These are phyloP conservation scores for Euglossa dilemma DNA, from an alignment of 1,140 invertebrate species.

Conservation along the genomic window DNA sequence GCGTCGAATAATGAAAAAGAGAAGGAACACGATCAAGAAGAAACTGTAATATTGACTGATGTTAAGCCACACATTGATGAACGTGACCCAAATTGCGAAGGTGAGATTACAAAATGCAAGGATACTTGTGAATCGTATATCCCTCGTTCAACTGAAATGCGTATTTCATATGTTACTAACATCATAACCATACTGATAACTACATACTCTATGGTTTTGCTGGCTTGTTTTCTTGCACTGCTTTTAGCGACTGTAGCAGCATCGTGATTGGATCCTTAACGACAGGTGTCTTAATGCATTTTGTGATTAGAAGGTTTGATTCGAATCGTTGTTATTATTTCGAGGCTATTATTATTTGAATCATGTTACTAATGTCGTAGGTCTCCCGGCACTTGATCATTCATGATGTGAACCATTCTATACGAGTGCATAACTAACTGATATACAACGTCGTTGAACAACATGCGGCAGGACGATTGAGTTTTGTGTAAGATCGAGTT, in stretches of 20 bases:
- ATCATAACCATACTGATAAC: conserved; percentile 54
- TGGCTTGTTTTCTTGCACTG: conserved; percentile 68
- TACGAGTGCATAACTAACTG: conserved; percentile 47
- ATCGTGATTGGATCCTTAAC: conserved; percentile 46
- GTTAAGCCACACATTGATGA: conserved; percentile 17
- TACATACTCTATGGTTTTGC: conserved; percentile 54
- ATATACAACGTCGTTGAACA: conserved; percentile 51
- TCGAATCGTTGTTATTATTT: conserved; percentile 30
- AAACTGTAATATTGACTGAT: conserved; percentile 35
- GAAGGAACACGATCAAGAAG: conserved; percentile 41
- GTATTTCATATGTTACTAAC: conserved; percentile 60
- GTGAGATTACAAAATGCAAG: conserved; percentile 62
- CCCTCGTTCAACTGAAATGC: conserved; percentile 32
- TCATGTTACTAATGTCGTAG: conserved; percentile 69
- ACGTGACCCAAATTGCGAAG: conserved; percentile 48
- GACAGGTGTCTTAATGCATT: conserved; percentile 40
- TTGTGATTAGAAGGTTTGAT: conserved; percentile 31
- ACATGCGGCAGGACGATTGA: conserved; percentile 48
- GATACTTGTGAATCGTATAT: conserved; percentile 33
- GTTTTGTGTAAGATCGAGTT: conserved; percentile 50
- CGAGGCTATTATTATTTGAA: conserved; percentile 48
- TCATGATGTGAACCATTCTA: conserved; percentile 48
- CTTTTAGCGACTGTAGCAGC: conserved; percentile 62
- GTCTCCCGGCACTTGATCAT: conserved; percentile 59
- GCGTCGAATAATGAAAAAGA: neutral